Base-by-base conservation (phyloP, 2,113 vertebrate species). In the Origma solitaria region DNA sequence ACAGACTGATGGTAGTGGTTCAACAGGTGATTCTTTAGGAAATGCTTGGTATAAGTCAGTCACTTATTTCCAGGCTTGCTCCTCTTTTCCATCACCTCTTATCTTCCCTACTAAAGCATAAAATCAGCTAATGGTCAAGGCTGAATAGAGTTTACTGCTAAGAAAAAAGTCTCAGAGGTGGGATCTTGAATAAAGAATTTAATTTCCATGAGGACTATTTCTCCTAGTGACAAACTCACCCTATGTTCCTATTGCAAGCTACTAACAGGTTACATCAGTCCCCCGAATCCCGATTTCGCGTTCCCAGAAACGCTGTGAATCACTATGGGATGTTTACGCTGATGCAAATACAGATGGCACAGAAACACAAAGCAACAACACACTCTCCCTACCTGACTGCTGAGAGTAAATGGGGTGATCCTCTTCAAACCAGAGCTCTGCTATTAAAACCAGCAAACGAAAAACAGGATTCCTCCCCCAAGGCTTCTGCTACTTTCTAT, bases 251-350 rank as follows among this genome's bases (percentile, higher is more conserved):
- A 11, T 0, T 44, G 18, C 14, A 66, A 76, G 38, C 21, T 37
- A n/a, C 12, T 21, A 40, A 28, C 21, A 64, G 53, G 16, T 65
- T 9, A n/a, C 35, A 60, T 7, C 22, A 73, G 30, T 6, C 35
- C 30, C 27, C 47, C 0, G 0, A 4, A 50, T 12, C 19, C 49
- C 8, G 10, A 33, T 31, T 77, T 40, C 76, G 53, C 0, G 5
- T 19, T 16, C 30, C 62, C 56, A 45, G 10, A 56, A 85, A 56
- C 5, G 40, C 70, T 47, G 6, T 2, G 11, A 4, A 21, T 22
- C 40, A 60, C 14, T 4, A 31, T 0, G 22, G n/a, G 50, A 61
- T 42, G 44, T 60, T 90, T 56, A 54, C 60, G 42, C 0, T 5
- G 56, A 66, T n/a, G 42, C 65, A 82, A 87, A 89, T 1, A 38